Conservation (phyloP, 2,888 invertebrate genomes). For the Archips crataeganus region DNA sequence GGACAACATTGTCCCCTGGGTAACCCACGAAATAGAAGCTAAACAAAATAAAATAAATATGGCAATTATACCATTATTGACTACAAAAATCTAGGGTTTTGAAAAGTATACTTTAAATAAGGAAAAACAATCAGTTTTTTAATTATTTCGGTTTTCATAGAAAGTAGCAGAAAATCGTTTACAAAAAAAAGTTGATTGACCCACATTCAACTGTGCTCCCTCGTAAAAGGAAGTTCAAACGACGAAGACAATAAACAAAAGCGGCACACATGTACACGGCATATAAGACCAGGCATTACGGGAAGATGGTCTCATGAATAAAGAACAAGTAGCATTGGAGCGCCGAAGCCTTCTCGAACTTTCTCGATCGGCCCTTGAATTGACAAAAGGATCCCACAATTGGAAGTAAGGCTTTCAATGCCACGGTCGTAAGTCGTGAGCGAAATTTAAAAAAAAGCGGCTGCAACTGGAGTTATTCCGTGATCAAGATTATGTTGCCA, state of each 20-base stretch:
- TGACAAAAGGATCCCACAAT: constrained; percentile 7
- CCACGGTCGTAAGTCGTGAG: neutral
- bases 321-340: constrained; percentile 20
- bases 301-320: constrained; percentile 23
- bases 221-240: constrained; percentile 1
- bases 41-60: no score
- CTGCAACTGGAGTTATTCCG: no score
- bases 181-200: no score
- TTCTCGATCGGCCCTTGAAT: constrained; percentile 14
- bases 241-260: neutral
- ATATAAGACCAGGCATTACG: constrained; percentile 1
- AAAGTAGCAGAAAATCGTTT: no score
- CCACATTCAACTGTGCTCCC: neutral
- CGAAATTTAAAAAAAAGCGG: neutral
- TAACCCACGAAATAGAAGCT: no score
- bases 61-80: no score
- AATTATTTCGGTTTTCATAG: no score
- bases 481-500: no score
- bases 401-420: neutral
- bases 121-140: no score
- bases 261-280: neutral
- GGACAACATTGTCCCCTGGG: no score
- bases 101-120: no score
- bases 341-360: constrained; percentile 3
- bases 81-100: no score